These are phyloP conservation scores for Crotophaga sulcirostris DNA, from an alignment of 2,113 vertebrate species.

Conservation along the genomic window DNA sequence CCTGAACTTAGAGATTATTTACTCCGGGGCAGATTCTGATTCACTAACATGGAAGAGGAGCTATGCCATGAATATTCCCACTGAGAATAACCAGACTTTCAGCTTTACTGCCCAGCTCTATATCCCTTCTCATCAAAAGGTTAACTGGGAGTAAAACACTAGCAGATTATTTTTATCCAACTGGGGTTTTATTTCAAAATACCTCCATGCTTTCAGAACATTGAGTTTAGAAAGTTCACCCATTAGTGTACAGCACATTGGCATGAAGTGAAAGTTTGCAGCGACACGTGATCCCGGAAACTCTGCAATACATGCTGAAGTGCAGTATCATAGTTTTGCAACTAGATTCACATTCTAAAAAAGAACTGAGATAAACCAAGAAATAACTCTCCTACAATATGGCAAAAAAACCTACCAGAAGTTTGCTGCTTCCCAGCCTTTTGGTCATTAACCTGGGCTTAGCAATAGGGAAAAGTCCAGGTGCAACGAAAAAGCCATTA, in stretches of 20 bases:
- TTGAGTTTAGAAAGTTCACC: slow-evolving; percentile 28
- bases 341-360: slow-evolving; percentile 10
- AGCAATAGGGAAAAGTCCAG: background rate
- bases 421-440: background rate
- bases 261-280: slow-evolving; percentile 66
- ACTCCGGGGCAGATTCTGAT: background rate
- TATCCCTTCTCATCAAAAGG: background rate
- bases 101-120: background rate
- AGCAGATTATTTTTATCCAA: slow-evolving; percentile 32
- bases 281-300: slow-evolving; percentile 30
- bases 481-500: rapidly evolving
- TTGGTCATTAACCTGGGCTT: background rate
- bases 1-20: background rate
- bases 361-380: slow-evolving; percentile 15
- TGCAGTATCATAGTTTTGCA: slow-evolving; percentile 50
- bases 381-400: background rate
- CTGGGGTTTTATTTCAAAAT: slow-evolving; percentile 42
- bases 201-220: slow-evolving; percentile 8
- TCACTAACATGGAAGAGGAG: background rate
- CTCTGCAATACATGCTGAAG: slow-evolving; percentile 19
- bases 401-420: background rate
- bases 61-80: background rate
- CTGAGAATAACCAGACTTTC: background rate
- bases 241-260: background rate
- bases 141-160: slow-evolving; percentile 9